Evolutionary conservation across 2,797 vertebrate genomes (phyloP), one percentile per base, ranked within the genome.

Genomic region (Enteromius treurensis): DNA sequence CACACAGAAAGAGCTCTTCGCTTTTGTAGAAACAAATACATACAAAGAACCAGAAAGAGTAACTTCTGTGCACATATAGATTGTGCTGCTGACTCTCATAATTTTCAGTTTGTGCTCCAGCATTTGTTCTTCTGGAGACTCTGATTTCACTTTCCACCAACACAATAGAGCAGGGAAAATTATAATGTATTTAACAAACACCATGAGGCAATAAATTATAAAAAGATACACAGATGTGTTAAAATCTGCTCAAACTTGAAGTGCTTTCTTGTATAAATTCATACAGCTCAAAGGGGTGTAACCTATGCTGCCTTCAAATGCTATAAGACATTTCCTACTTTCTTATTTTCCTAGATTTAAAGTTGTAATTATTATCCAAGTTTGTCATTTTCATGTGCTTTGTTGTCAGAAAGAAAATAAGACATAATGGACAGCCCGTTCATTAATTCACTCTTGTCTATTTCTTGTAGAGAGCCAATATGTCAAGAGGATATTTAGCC

Each of bases 91-190:
- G 47, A 83, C 73, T 47, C 49, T 42, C 15, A 15, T 11, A 2
- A 21, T 80, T 71, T 80, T 80, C 51, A 71, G 74, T 40, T 8
- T 75, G 32, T 23, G 74, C 34, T 62, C 40, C 26, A 64, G 40
- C 37, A 77, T 77, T 10, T 77, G 40, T 4, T 76, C n/a, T 45
- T 17, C 75, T 62, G 9, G 37, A 62, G 55, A 13, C 34, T 60
- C 9, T 62, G 23, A 64, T 77, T 62, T 77, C 75, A 77, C 53
- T 60, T 62, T 45, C 19, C 23, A 45, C 23, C 45, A 32, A 53
- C 71, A 34, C 29, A 53, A 14, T 13, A 62, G 9, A 13, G 5
- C n/a, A 77, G 40, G 14, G n/a, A 10, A 7, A 58, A 9, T 40
- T 53, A 40, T 55, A 26, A 15, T 42, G 5, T 34, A 74, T 55